A percentile compares a stretch with the other conserved stretches of the same genome.
Evolutionary conservation across 1,140 invertebrate genomes (phyloP).

Genomic region (Drosophila littoralis): DNA sequence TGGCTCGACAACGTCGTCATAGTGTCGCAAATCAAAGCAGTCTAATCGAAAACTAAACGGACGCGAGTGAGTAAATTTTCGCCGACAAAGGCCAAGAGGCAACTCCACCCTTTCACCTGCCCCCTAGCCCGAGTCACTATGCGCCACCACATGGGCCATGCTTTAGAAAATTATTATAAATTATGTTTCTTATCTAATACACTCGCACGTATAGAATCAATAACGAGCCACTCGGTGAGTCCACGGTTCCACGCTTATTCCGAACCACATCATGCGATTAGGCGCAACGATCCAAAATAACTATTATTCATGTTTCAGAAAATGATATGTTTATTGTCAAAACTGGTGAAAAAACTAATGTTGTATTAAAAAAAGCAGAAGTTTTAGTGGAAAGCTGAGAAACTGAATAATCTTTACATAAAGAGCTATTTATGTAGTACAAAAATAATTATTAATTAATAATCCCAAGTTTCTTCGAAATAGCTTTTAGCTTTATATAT

Average conservation of each 20-base stretch:
- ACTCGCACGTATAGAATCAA: slow-evolving; percentile 21
- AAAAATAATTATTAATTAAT: too few relatives aligned
- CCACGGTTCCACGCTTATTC: neutral
- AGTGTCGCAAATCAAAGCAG: slow-evolving; percentile 77
- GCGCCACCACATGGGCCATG: slow-evolving; percentile 57
- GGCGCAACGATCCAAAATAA: neutral
- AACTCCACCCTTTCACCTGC: neutral
- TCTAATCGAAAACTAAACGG: slow-evolving; percentile 82
- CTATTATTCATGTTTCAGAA: slow-evolving; percentile 9
- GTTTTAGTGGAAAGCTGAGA: neutral
- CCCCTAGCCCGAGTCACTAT: neutral
- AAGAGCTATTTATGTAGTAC: too few relatives aligned
- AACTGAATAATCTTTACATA: neutral
- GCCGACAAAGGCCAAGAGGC: slow-evolving; percentile 73
- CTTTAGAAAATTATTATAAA: slow-evolving; percentile 79
- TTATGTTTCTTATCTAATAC: slow-evolving; percentile 73
- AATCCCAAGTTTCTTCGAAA: too few relatives aligned
- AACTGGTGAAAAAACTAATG: too few relatives aligned
- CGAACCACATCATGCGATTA: slow-evolving; percentile 14
- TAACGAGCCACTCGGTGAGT: slow-evolving; percentile 37
- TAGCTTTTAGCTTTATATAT: too few relatives aligned
- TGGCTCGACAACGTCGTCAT: slow-evolving; percentile 59
- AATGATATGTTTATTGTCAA: too few relatives aligned
- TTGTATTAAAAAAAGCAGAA: too few relatives aligned
- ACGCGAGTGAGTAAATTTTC: slow-evolving; percentile 71